These are phyloP conservation scores for Apomyelois bistriatella DNA, from an alignment of 2,888 invertebrate genomes.

Conservation along the genomic window DNA sequence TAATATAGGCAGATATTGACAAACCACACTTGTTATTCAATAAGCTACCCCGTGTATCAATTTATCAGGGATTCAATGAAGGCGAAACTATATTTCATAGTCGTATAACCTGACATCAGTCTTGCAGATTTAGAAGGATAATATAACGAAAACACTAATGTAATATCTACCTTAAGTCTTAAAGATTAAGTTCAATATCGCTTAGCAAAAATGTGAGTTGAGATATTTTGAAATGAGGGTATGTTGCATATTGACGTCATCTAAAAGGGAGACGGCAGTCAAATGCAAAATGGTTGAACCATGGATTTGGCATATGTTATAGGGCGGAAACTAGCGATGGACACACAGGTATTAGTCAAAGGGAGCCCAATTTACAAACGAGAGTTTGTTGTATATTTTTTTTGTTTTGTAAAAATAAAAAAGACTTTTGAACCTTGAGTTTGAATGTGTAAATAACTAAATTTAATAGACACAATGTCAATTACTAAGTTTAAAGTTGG, in stretches of 20 bases:
- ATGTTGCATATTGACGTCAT: constrained; percentile 76
- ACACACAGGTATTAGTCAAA: constrained; percentile 31
- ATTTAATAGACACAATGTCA: too few relatives aligned
- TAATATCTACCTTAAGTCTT: constrained; percentile 12
- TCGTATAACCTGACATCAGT: constrained; percentile 62
- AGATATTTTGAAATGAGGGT: constrained; percentile 29
- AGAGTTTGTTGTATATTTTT: too few relatives aligned
- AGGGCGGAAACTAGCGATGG: constrained; percentile 61
- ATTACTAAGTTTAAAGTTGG: too few relatives aligned
- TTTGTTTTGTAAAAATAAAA: too few relatives aligned
- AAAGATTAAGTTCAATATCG: constrained; percentile 16
- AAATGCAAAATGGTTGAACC: constrained; percentile 77
- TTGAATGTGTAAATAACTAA: too few relatives aligned
- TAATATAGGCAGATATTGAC: constrained; percentile 21
- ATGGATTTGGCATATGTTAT: constrained; percentile 80
- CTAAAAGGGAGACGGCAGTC: constrained; percentile 71
- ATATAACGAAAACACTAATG: constrained; percentile 3
- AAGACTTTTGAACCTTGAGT: too few relatives aligned
- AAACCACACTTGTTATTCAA: constrained; percentile 75
- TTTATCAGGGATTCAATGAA: constrained; percentile 78
- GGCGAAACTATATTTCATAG: constrained; percentile 76
- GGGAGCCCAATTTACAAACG: not conserved
- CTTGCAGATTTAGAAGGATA: constrained; percentile 5
- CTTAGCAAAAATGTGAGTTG: constrained; percentile 22
- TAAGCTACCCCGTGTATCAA: constrained; percentile 72